Evolutionary conservation across 2,797 vertebrate genomes (phyloP).

Genomic region (Aphelocoma californica): DNA sequence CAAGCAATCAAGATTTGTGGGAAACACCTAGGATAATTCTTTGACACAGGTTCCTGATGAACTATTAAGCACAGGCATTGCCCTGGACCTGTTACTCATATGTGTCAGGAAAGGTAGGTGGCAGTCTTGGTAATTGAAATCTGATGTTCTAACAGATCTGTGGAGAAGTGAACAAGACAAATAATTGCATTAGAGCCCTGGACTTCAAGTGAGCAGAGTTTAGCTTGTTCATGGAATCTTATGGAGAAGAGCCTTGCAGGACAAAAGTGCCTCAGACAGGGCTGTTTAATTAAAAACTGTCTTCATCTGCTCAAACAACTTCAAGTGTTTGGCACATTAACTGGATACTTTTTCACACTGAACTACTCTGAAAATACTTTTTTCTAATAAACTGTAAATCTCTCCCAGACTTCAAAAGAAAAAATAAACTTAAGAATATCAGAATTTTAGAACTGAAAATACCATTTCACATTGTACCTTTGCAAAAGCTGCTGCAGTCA

Average conservation of each 20-base stretch:
- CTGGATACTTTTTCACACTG: background rate
- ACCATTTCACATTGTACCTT: constrained; percentile 74
- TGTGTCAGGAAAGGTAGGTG: background rate
- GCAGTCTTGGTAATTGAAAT: background rate
- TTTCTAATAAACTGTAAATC: background rate
- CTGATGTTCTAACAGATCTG: background rate
- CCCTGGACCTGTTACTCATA: background rate
- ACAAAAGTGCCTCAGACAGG: background rate
- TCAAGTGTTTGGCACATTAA: background rate
- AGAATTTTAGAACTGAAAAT: background rate
- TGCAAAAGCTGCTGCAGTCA: constrained; percentile 90
- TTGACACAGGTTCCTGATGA: background rate
- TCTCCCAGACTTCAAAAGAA: background rate
- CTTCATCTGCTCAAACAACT: background rate
- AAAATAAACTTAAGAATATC: background rate
- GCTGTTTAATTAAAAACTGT: background rate
- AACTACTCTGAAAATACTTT: background rate
- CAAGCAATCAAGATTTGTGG: background rate
- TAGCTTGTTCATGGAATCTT: background rate
- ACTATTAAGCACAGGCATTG: background rate
- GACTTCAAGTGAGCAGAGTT: background rate
- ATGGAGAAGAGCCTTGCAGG: background rate
- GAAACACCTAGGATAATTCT: background rate
- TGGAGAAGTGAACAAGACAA: background rate
- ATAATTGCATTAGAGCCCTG: background rate